Conservation (phyloP, 2,797 vertebrate genomes). For the Gymnocypris eckloni region DNA sequence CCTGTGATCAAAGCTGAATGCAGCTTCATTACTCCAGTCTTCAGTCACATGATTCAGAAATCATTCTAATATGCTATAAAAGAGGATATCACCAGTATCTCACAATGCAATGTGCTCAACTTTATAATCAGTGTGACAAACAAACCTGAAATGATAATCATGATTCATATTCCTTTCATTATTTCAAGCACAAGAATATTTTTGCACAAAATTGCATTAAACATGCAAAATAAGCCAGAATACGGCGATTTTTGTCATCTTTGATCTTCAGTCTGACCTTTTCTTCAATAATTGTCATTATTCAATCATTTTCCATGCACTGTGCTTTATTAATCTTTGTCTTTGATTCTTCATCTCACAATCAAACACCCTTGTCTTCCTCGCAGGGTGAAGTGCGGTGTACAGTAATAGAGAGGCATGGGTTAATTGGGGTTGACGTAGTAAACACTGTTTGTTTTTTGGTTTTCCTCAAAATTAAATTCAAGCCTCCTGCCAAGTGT, state of each 20-base stretch:
- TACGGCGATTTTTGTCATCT: not conserved
- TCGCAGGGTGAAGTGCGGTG: slow-evolving; percentile 20
- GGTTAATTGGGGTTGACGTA: slow-evolving; percentile 77
- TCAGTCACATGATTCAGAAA: not conserved
- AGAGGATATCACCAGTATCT: not conserved
- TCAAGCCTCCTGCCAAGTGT: slow-evolving; percentile 72
- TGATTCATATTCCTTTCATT: not conserved
- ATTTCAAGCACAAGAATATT: not conserved
- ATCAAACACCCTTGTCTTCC: slow-evolving; percentile 14
- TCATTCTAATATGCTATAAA: not conserved
- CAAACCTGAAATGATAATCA: not conserved
- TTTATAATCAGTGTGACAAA: not conserved
- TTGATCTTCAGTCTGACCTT: not conserved
- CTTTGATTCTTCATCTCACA: slow-evolving; percentile 7
- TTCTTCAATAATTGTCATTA: slow-evolving; percentile 2
- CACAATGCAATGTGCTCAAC: not conserved
- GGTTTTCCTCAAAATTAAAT: slow-evolving; percentile 74
- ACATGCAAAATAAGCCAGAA: not conserved
- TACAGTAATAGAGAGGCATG: slow-evolving; percentile 69
- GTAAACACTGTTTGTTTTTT: slow-evolving; percentile 72
- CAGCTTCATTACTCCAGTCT: not conserved
- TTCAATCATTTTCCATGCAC: not conserved
- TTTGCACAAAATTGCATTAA: not conserved
- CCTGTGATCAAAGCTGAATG: not conserved
- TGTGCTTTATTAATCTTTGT: not conserved